These are phyloP conservation scores for Pogonognathellus flavescens DNA, from an alignment of 1,140 invertebrate species.

Conservation along the genomic window DNA sequence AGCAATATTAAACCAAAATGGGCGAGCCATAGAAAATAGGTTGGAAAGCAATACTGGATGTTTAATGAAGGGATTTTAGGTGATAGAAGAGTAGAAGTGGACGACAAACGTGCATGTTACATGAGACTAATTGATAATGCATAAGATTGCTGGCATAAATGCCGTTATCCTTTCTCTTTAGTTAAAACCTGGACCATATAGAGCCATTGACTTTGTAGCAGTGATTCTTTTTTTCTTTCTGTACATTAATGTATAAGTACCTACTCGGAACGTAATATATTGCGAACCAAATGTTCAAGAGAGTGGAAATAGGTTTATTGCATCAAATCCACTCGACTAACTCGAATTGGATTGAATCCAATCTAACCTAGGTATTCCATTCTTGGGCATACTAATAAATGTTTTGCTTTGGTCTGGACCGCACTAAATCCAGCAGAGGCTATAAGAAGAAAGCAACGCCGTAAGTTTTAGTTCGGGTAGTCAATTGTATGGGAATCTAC, in stretches of 20 bases:
- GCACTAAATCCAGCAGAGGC: background rate
- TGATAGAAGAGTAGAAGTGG: no score
- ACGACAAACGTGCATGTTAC: background rate
- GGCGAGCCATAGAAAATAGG: no score
- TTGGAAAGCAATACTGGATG: no score
- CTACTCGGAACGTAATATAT: slow-evolving; percentile 13
- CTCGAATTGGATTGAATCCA: slow-evolving; percentile 49
- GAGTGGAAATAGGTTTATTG: slow-evolving; percentile 49
- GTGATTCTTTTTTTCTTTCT: background rate
- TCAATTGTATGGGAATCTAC: background rate
- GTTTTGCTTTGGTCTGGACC: slow-evolving; percentile 17
- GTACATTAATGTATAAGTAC: slow-evolving; percentile 11
- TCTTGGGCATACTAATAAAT: slow-evolving; percentile 35
- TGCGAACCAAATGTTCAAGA: slow-evolving; percentile 39
- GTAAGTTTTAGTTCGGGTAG: background rate
- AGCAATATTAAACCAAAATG: no score
- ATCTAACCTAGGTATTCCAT: slow-evolving; percentile 33
- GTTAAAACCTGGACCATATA: background rate
- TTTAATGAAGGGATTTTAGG: no score
- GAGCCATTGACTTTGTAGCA: background rate
- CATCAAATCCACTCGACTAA: slow-evolving; percentile 44
- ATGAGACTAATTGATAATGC: background rate
- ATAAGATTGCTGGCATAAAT: background rate
- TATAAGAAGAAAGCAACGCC: background rate
- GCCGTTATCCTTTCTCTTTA: background rate